Evolutionary conservation across 1,140 invertebrate species (phyloP).

Genomic region (Eurosta solidaginis): DNA sequence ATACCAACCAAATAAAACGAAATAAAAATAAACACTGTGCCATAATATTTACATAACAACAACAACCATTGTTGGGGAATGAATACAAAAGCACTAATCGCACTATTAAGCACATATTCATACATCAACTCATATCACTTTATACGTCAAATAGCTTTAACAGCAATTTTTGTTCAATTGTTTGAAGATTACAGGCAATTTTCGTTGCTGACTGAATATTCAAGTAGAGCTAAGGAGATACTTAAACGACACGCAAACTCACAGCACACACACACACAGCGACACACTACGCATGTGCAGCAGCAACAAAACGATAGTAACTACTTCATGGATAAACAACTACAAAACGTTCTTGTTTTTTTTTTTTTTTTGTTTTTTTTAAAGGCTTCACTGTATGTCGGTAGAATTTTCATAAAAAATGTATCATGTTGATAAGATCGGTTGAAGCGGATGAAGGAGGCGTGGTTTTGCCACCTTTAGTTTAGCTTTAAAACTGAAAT

Average conservation of each 20-base stretch:
- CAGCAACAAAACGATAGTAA: background rate
- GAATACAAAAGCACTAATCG: no score
- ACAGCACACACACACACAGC: background rate
- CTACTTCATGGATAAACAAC: background rate
- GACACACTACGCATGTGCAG: background rate
- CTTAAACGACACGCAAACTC: background rate
- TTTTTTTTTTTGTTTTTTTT: no score
- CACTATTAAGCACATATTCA: background rate
- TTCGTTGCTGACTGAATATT: background rate
- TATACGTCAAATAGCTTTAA: no score
- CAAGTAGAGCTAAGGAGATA: background rate
- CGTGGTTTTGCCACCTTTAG: background rate
- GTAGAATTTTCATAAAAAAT: background rate
- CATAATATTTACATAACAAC: conserved; percentile 1
- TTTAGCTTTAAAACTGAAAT: conserved; percentile 4
- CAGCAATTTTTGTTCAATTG: conserved; percentile 1
- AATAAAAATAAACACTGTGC: background rate
- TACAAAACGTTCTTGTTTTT: no score
- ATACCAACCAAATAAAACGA: no score
- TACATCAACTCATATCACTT: no score
- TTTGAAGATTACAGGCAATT: background rate
- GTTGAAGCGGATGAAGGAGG: background rate
- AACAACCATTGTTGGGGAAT: no score
- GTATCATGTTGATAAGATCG: background rate
- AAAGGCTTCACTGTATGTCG: background rate